phyloP scores from a whole-genome alignment of 2,113 vertebrate species.

The Balaeniceps rex region DNA sequence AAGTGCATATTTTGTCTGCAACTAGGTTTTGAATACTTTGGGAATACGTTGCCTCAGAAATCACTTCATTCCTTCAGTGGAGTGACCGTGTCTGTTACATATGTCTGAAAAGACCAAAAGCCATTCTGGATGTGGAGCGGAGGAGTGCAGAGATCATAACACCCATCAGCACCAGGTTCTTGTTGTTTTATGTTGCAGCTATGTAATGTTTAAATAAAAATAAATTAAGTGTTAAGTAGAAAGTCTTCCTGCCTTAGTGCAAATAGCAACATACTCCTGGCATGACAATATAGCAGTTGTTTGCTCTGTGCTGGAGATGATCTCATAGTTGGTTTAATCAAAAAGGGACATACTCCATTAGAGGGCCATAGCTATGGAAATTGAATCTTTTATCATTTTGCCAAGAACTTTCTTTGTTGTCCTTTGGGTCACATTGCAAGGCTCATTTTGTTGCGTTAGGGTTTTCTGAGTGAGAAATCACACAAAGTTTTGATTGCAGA shows the following conservation, averaged over 20 bases:
- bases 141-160: background rate
- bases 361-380: conserved; percentile 28
- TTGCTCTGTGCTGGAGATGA: conserved; percentile 26
- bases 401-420: conserved; percentile 32
- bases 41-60: background rate
- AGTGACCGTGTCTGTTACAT: background rate
- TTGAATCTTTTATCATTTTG: background rate
- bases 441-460: background rate
- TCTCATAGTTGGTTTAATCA: conserved; percentile 55
- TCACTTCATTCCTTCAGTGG: background rate
- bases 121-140: background rate
- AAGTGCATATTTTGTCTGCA: background rate
- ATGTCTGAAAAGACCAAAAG: background rate
- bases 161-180: background rate
- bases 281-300: conserved; percentile 26
- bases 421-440: conserved; percentile 40
- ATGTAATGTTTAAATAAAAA: conserved; percentile 49
- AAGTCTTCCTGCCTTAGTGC: conserved; percentile 21
- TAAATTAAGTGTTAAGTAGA: conserved; percentile 46
- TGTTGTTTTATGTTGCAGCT: conserved; percentile 11
- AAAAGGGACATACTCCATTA: background rate
- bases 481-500: background rate
- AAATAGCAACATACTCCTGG: conserved; percentile 39
- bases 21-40: background rate
- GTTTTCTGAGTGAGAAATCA: conserved; percentile 11